Base-by-base conservation (phyloP, 2,113 vertebrate species). In the Ardeotis arabs region DNA sequence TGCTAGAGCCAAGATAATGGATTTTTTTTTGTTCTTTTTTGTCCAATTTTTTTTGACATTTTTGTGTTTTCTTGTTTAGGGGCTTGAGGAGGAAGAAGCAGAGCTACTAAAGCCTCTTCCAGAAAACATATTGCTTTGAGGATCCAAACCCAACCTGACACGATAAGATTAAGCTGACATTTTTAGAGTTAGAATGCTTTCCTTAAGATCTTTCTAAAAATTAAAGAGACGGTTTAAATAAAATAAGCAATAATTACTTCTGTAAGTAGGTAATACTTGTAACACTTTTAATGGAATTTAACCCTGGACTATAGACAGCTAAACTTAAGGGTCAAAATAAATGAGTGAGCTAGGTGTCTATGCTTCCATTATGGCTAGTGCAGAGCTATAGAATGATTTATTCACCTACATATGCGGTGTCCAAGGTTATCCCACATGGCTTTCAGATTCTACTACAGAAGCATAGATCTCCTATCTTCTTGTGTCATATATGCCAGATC, bases 221-320 rank as follows among this genome's bases (percentile, higher is more conserved):
- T 16, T 64, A 6, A 63, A 39, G 12, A 59, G 9, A 35, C 4
- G 21, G 3, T 55, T 49, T 64, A 66, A 79, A 70, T 4, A 28
- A 52, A 72, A 45, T 53, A 44, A 59, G 6, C 27, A 84, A 31
- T 17, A 67, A 67, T 37, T 53, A 17, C 2, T 49, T 85, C 15
- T 25, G 4, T 37, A 56, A 74, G 33, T 33, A 69, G 23, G 9
- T 49, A 55, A 23, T 20, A 44, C 1, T 41, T 62, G 24, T 29
- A 83, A 16, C 1, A 25, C 1, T 35, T 77, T 52, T 60, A 60
- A 56, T 70, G 3, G 8, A 60, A 12, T 52, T 62, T 60, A 37
- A 31, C 14, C 20, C 5, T 6, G 8, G 39, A 37, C 2, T 66
- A 18, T 1, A 66, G 9, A 19, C 1, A 56, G 4, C 6, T 56